Conservation (phyloP, 2,888 invertebrate species). For the Aphidius colemani region DNA sequence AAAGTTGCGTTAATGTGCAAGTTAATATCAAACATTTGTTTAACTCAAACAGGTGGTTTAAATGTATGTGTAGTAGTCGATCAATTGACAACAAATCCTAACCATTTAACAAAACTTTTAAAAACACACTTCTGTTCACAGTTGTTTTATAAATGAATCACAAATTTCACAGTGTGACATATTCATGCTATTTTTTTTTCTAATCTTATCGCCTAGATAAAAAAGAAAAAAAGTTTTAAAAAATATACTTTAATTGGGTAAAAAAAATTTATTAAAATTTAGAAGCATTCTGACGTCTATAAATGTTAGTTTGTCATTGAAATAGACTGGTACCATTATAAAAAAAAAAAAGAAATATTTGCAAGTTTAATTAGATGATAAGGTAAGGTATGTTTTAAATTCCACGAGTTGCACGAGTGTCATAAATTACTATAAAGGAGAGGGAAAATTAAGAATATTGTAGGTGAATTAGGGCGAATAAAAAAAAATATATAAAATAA, state of each 20-base stretch:
- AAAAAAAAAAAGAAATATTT: conserved; percentile 7
- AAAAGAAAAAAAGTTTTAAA: background rate
- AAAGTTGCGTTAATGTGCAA: background rate
- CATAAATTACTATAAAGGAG: background rate
- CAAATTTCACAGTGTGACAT: too few species aligned
- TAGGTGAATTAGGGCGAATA: conserved; percentile 14
- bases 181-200: too few species aligned
- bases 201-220: too few species aligned
- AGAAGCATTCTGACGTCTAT: conserved; percentile 4
- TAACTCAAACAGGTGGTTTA: conserved; percentile 17
- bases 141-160: too few species aligned
- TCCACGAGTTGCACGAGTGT: background rate
- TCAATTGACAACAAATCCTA: conserved; percentile 12
- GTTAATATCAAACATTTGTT: background rate
- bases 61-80: conserved; percentile 7
- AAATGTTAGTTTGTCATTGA: background rate
- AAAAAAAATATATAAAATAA: conserved; percentile 2
- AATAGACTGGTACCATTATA: background rate
- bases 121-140: too few species aligned
- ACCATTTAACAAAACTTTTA: background rate
- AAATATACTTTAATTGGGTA: conserved; percentile 2
- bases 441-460: conserved; percentile 4
- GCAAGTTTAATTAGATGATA: conserved; percentile 12
- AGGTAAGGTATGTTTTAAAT: conserved; percentile 3
- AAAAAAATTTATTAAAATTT: background rate